These are phyloP conservation scores for Sialis lutaria DNA, from an alignment of 2,888 invertebrate genomes.

Conservation along the genomic window DNA sequence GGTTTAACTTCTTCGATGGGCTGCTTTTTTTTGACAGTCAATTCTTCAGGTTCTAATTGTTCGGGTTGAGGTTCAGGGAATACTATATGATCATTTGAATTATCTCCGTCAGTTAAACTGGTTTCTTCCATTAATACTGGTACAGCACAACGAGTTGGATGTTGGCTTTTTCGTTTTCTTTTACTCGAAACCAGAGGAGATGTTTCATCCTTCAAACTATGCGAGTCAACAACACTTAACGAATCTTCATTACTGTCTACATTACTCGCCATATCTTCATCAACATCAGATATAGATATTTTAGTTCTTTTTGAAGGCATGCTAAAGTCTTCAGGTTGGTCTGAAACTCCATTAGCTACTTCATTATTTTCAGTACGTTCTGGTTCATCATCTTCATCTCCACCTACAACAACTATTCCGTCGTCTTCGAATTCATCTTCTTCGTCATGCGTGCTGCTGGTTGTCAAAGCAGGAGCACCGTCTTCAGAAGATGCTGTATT, in stretches of 20 bases:
- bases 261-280: slow-evolving; percentile 37
- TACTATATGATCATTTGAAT: slow-evolving; percentile 33
- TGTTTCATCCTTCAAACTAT: slow-evolving; percentile 33
- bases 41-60: slow-evolving; percentile 13
- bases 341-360: slow-evolving; percentile 23
- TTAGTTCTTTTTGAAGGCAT: slow-evolving; percentile 44
- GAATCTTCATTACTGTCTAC: slow-evolving; percentile 48
- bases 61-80: slow-evolving; percentile 17
- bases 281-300: slow-evolving; percentile 32
- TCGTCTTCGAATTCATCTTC: slow-evolving; percentile 55
- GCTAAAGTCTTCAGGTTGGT: slow-evolving; percentile 52
- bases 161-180: slow-evolving; percentile 75
- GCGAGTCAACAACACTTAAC: slow-evolving; percentile 33
- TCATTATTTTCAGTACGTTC: slow-evolving; percentile 20
- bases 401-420: slow-evolving; percentile 61
- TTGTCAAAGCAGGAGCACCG: slow-evolving; percentile 15
- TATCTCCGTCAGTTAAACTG: slow-evolving; percentile 38
- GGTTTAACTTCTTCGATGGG: slow-evolving; percentile 10
- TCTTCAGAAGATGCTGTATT: slow-evolving; percentile 13
- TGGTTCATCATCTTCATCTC: slow-evolving; percentile 37
- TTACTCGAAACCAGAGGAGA: slow-evolving; percentile 44
- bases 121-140: slow-evolving; percentile 33
- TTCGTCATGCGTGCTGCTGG: slow-evolving; percentile 25
- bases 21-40: slow-evolving; percentile 11
- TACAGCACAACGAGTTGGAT: slow-evolving; percentile 66